A percentile compares a stretch with the other conserved stretches of the same genome.
Conservation (phyloP, 2,888 invertebrate species). For the Agrotis puta region DNA sequence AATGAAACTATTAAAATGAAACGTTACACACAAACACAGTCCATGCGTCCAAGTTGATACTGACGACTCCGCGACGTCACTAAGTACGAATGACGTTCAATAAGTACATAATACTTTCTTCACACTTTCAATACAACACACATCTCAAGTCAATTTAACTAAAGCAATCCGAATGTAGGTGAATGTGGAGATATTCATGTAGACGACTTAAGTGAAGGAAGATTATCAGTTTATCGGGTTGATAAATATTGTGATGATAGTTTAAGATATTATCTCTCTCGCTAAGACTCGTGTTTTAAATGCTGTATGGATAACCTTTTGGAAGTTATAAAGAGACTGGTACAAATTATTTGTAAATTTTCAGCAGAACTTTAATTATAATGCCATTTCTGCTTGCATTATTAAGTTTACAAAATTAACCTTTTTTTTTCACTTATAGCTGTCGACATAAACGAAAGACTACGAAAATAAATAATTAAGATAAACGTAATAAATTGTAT, state of each 20-base stretch:
- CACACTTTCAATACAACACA: constrained; percentile 65
- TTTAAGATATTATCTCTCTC: neutral
- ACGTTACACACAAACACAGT: constrained; percentile 34
- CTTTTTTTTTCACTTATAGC: constrained; percentile 10
- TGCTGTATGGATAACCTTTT: neutral
- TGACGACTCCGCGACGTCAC: constrained; percentile 59
- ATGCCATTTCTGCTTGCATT: neutral
- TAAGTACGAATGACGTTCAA: constrained; percentile 69
- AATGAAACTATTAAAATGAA: constrained; percentile 41
- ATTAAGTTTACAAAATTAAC: neutral
- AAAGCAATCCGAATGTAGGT: constrained; percentile 46
- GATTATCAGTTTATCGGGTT: neutral
- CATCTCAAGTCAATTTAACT: constrained; percentile 59
- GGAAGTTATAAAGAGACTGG: neutral
- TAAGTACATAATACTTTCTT: constrained; percentile 74
- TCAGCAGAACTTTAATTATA: neutral
- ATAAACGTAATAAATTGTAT: constrained; percentile 16
- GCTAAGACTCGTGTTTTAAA: neutral
- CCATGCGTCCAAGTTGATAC: constrained; percentile 41
- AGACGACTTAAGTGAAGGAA: constrained; percentile 13
- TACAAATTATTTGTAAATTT: constrained; percentile 1
- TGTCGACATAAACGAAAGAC: constrained; percentile 23
- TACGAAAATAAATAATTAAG: constrained; percentile 30
- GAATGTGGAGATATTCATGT: constrained; percentile 8
- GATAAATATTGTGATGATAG: constrained; percentile 41